Evolutionary conservation across 1,140 invertebrate genomes (phyloP).

Genomic region (Stegodyphus dumicola): DNA sequence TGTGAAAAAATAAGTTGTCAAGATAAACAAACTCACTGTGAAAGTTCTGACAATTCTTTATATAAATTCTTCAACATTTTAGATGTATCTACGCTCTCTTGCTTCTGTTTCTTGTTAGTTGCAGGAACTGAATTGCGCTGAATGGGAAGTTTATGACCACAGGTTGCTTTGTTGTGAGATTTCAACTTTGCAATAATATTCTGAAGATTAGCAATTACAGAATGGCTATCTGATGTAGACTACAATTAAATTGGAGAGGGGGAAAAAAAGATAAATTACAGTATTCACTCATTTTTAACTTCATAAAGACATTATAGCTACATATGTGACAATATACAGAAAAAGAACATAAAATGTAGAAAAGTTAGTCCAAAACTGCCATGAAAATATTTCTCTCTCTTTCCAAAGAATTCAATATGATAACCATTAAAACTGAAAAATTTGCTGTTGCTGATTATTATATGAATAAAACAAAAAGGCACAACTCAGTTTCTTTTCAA

Average conservation of each 20-base stretch:
- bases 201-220: slow-evolving; percentile 41
- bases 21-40: slow-evolving; percentile 2
- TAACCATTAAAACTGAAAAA: no score
- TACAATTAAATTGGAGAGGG: slow-evolving; percentile 2
- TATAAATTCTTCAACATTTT: slow-evolving; percentile 37
- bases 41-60: slow-evolving; percentile 20
- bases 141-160: slow-evolving; percentile 18
- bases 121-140: not conserved
- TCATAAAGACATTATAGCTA: no score
- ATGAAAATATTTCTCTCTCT: no score
- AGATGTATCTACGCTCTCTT: not conserved
- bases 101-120: not conserved
- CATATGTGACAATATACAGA: no score
- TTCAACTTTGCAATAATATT: slow-evolving; percentile 52
- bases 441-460: no score
- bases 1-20: not conserved
- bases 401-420: no score
- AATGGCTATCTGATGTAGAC: slow-evolving; percentile 45
- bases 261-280: not conserved
- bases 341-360: no score
- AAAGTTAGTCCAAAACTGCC: no score
- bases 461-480: no score
- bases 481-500: no score
- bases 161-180: slow-evolving; percentile 43
- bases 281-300: no score